A percentile compares a stretch with the other conserved stretches of the same genome.
Evolutionary conservation across 2,888 invertebrate species (phyloP).

Genomic region (Neelides folsomi): DNA sequence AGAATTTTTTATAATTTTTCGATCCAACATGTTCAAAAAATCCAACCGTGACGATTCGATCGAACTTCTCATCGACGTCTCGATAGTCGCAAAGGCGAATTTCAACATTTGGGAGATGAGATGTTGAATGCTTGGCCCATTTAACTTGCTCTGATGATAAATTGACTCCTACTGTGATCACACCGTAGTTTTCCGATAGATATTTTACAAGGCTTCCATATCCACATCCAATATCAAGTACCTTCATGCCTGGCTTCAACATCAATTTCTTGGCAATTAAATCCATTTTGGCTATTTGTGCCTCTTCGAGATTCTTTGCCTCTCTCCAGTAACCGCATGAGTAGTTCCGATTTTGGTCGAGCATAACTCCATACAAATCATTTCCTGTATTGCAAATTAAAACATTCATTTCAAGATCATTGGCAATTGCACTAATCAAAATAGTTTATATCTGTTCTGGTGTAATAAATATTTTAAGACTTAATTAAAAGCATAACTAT

Average conservation of each 20-base stretch:
- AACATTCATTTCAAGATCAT: too few relatives aligned
- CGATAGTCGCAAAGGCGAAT: conserved; percentile 10
- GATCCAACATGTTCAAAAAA: conserved; percentile 5
- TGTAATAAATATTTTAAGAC: too few relatives aligned
- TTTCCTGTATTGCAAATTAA: conserved; percentile 10
- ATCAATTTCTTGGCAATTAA: conserved; percentile 12
- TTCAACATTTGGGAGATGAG: conserved; percentile 1
- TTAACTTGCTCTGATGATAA: not conserved
- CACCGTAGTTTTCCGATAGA: conserved; percentile 3
- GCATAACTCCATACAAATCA: conserved; percentile 8
- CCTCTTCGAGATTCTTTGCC: conserved; percentile 9
- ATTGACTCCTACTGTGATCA: conserved; percentile 1
- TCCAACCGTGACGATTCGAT: conserved; percentile 10
- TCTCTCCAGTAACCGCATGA: conserved; percentile 14
- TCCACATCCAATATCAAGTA: conserved; percentile 20
- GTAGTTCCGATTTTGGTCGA: conserved; percentile 14
- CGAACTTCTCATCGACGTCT: conserved; percentile 10
- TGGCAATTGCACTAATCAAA: too few relatives aligned
- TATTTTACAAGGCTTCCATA: conserved; percentile 15
- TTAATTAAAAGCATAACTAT: too few relatives aligned
- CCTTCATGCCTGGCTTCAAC: conserved; percentile 15
- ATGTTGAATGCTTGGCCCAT: not conserved
- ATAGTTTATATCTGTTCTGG: too few relatives aligned
- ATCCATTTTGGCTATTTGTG: conserved; percentile 15
- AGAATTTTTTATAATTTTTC: conserved; percentile 3